Evolutionary conservation across 2,888 invertebrate species (phyloP).

Genomic region (Hydriomena furcata): DNA sequence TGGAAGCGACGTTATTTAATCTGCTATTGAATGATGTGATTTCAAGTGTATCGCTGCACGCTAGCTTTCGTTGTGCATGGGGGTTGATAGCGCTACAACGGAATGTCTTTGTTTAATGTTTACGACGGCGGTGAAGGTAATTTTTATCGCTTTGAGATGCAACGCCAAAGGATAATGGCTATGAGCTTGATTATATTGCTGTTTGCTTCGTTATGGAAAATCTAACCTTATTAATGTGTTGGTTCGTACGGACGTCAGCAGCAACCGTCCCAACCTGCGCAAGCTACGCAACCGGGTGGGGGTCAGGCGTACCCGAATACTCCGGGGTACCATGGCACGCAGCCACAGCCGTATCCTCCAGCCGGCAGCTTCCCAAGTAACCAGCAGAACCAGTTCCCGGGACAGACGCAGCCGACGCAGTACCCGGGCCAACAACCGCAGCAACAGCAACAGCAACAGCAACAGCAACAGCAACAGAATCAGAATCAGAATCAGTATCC

Average conservation of each 20-base stretch:
- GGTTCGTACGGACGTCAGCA: conserved; percentile 84
- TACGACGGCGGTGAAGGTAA: conserved; percentile 72
- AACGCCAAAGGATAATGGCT: conserved; percentile 74
- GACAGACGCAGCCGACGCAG: conserved; percentile 60
- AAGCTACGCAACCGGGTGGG: conserved; percentile 80
- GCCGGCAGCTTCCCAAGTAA: conserved; percentile 80
- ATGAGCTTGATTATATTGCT: conserved; percentile 76
- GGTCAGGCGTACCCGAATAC: conserved; percentile 80
- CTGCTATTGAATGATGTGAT: conserved; percentile 73
- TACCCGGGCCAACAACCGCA: conserved; percentile 39
- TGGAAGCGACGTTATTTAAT: conserved; percentile 59
- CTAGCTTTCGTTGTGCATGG: conserved; percentile 84
- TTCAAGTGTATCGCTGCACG: conserved; percentile 80
- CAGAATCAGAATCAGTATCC: conserved; percentile 44
- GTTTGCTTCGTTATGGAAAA: conserved; percentile 80
- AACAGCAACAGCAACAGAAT: conserved; percentile 42
- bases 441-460: conserved; percentile 58
- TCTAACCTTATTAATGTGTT: conserved; percentile 84
- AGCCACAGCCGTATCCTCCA: conserved; percentile 80
- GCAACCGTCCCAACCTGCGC: conserved; percentile 82
- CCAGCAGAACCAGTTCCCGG: conserved; percentile 65
- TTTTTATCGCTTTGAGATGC: conserved; percentile 76
- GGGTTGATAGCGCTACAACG: conserved; percentile 77
- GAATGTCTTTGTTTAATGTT: conserved; percentile 70
- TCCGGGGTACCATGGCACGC: conserved; percentile 82